Evolutionary conservation across 2,797 vertebrate genomes (phyloP).

Genomic region (Oreochromis grahami): DNA sequence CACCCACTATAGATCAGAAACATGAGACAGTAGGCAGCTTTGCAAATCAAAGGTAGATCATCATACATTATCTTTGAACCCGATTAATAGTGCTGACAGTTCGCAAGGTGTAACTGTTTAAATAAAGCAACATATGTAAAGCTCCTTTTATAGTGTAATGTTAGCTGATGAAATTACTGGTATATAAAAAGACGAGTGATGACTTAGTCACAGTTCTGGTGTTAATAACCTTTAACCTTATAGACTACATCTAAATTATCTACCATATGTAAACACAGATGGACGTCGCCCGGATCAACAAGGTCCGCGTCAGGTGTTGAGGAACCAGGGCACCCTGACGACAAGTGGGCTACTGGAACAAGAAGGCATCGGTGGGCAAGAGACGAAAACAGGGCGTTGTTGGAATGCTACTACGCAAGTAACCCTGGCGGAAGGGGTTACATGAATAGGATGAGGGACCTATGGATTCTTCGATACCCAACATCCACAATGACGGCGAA

Average conservation of each 20-base stretch:
- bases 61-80: slow-evolving; percentile 45
- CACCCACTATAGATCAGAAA: slow-evolving; percentile 11
- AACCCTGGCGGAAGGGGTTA: too few relatives aligned
- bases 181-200: slow-evolving; percentile 66
- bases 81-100: slow-evolving; percentile 70
- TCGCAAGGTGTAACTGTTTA: slow-evolving; percentile 57
- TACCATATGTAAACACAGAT: neutral
- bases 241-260: slow-evolving; percentile 45
- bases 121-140: slow-evolving; percentile 51
- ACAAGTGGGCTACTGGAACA: too few relatives aligned
- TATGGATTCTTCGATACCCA: too few relatives aligned
- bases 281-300: too few relatives aligned
- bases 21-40: slow-evolving; percentile 29
- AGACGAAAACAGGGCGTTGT: too few relatives aligned
- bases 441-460: too few relatives aligned
- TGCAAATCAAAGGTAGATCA: slow-evolving; percentile 44
- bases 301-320: too few relatives aligned
- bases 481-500: too few relatives aligned
- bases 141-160: slow-evolving; percentile 35
- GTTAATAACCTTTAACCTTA: slow-evolving; percentile 51
- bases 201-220: slow-evolving; percentile 36
- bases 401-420: too few relatives aligned
- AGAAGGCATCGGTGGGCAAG: too few relatives aligned
- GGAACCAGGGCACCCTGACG: too few relatives aligned
- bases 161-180: slow-evolving; percentile 52